Conservation (phyloP, 2,888 invertebrate species). For the Tenthredo notha region DNA sequence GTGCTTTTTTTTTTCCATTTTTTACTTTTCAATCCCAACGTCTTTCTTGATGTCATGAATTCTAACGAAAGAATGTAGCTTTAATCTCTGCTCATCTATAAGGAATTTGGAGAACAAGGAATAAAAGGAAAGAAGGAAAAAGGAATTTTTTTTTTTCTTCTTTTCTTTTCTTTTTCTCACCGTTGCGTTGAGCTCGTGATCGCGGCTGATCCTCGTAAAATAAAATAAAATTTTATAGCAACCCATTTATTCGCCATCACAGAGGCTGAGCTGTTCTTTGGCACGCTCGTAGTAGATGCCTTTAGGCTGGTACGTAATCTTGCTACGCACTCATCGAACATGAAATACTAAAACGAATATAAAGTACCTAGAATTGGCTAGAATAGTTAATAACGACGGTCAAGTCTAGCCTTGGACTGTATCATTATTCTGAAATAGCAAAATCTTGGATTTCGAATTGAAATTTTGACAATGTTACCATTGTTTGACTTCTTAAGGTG, state of each 20-base stretch:
- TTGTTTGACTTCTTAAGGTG: too few relatives aligned
- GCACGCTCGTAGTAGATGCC: conserved; percentile 23
- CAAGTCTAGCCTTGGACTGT: neutral
- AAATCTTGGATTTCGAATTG: neutral
- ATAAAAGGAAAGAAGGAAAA: neutral
- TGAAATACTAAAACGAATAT: conserved; percentile 27
- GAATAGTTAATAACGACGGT: neutral
- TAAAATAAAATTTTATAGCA: conserved; percentile 38
- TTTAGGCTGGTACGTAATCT: conserved; percentile 30
- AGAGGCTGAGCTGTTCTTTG: conserved; percentile 24
- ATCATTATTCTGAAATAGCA: neutral
- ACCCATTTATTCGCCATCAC: conserved; percentile 36
- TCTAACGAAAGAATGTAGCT: neutral
- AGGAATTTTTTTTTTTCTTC: too few relatives aligned
- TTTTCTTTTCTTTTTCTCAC: conserved; percentile 15
- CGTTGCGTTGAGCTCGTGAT: conserved; percentile 31
- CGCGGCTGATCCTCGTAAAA: conserved; percentile 26
- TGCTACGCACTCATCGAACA: conserved; percentile 25
- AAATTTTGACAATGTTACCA: neutral
- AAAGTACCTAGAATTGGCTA: conserved; percentile 7
- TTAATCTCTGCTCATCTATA: conserved; percentile 14
- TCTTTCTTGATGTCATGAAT: neutral
- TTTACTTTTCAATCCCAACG: neutral
- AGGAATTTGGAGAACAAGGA: conserved; percentile 23
- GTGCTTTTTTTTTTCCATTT: neutral